These are phyloP conservation scores for Echeneis naucrates DNA, from an alignment of 2,797 vertebrate species.

Conservation along the genomic window DNA sequence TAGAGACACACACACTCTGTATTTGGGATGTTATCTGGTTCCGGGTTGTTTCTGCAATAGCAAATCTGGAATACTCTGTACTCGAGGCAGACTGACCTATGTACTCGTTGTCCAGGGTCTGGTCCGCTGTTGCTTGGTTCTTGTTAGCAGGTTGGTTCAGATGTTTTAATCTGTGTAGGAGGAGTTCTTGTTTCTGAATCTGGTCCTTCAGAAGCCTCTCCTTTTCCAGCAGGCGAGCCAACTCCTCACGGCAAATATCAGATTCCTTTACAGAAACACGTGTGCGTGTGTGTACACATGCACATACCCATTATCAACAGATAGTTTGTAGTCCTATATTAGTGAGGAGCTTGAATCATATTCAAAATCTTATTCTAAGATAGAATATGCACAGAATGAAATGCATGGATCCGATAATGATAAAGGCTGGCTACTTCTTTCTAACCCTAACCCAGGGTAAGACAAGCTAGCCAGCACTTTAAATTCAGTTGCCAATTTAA, in stretches of 20 bases:
- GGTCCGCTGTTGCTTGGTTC: conserved; percentile 16
- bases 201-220: conserved; percentile 84
- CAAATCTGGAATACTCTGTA: not conserved
- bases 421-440: too few species aligned
- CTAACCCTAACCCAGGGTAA: too few species aligned
- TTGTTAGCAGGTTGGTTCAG: conserved; percentile 64
- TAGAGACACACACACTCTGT: not conserved
- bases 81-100: conserved; percentile 60
- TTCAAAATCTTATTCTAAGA: not conserved
- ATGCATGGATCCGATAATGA: not conserved
- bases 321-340: not conserved
- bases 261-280: conserved; percentile 83
- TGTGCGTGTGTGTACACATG: too few species aligned
- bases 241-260: conserved; percentile 85
- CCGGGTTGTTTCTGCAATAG: not conserved
- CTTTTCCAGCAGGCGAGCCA: conserved; percentile 81
- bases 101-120: conserved; percentile 51
- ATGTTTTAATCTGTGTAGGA: conserved; percentile 81
- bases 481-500: too few species aligned
- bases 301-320: not conserved
- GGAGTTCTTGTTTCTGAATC: conserved; percentile 85
- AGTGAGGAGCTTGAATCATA: not conserved
- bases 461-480: too few species aligned
- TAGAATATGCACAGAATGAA: not conserved
- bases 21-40: conserved; percentile 5